These are phyloP conservation scores for Pelusios castaneus DNA, from an alignment of 2,113 vertebrate species.

Conservation along the genomic window DNA sequence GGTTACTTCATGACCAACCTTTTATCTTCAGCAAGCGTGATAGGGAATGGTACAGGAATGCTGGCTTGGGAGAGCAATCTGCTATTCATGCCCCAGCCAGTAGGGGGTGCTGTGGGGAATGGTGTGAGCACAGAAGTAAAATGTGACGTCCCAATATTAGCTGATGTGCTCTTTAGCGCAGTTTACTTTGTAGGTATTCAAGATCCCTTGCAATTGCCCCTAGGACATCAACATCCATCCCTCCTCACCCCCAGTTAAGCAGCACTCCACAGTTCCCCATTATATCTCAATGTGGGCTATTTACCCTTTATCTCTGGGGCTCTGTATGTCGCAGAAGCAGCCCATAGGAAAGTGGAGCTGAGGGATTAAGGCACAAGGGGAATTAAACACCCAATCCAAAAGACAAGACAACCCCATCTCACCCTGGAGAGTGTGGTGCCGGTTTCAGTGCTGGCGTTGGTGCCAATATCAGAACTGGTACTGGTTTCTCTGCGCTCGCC, in stretches of 20 bases:
- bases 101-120: neutral
- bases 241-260: neutral
- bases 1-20: neutral
- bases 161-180: neutral
- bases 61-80: neutral
- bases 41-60: neutral
- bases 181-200: neutral
- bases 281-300: neutral
- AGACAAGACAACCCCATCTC: conserved; percentile 47
- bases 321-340: neutral
- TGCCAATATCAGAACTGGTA: neutral
- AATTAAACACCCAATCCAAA: conserved; percentile 7
- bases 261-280: neutral
- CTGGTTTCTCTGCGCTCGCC: conserved; percentile 36
- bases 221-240: neutral
- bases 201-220: neutral
- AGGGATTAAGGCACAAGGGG: neutral
- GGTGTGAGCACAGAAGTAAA: neutral
- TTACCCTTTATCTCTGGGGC: neutral
- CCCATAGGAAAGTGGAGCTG: neutral
- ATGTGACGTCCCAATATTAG: neutral
- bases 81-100: neutral
- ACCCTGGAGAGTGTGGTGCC: conserved; percentile 60
- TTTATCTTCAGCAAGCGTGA: neutral
- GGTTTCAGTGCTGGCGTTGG: conserved; percentile 48